Evolutionary conservation across 2,113 vertebrate genomes (phyloP).

Genomic region (Dicerorhinus sumatrensis): DNA sequence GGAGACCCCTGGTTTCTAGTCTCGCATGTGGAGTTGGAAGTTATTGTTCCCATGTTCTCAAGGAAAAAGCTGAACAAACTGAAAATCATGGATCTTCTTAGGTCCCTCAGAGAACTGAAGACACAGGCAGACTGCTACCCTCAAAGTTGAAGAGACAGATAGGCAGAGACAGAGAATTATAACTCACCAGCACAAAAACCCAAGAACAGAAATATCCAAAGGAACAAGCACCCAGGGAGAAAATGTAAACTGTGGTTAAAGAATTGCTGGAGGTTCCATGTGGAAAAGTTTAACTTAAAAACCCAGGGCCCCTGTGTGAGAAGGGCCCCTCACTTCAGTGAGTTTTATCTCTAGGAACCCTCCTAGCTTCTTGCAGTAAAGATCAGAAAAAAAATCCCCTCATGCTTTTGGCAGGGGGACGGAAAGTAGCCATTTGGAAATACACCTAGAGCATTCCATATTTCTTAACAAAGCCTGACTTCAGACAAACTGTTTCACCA

Average conservation of each 20-base stretch:
- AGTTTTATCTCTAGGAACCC: neutral
- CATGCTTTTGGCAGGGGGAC: accelerated
- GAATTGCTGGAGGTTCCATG: neutral
- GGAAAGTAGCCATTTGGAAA: neutral
- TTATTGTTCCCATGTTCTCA: neutral
- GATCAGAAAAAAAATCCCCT: neutral
- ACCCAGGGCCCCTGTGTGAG: neutral
- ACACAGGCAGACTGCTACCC: neutral
- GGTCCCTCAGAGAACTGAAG: neutral
- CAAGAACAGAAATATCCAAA: neutral
- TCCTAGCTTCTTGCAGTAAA: neutral
- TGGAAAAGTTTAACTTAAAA: neutral
- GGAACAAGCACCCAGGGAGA: neutral
- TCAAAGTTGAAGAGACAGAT: neutral
- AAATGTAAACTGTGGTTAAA: neutral
- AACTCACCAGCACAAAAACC: neutral
- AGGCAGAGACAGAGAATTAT: neutral
- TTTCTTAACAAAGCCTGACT: neutral
- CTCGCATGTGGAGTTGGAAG: neutral
- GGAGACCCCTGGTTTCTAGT: neutral
- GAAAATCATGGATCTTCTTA: neutral
- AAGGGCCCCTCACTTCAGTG: no score
- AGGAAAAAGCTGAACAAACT: neutral
- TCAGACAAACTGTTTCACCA: neutral
- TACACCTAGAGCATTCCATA: neutral